Conservation (phyloP, 1,140 invertebrate species). For the Agrilus planipennis region DNA sequence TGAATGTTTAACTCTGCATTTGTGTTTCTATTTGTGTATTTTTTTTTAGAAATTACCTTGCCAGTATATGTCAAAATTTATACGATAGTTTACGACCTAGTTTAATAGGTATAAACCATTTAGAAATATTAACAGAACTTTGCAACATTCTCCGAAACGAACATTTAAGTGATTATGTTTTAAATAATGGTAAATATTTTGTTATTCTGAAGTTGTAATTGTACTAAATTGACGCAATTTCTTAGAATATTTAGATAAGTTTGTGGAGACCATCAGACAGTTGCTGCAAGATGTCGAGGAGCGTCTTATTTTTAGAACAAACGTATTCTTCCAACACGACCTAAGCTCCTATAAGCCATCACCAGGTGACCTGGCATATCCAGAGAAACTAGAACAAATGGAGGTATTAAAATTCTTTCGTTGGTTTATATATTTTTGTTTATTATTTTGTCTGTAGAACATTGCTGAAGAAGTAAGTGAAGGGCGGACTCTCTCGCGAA, state of each 20-base stretch:
- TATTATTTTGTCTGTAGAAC: conserved; percentile 39
- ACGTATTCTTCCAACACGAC: conserved; percentile 88
- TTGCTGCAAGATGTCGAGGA: conserved; percentile 94
- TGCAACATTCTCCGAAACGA: conserved; percentile 88
- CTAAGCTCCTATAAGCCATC: conserved; percentile 82
- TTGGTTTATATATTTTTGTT: background rate
- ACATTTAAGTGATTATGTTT: conserved; percentile 89
- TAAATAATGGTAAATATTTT: conserved; percentile 57
- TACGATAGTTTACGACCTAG: conserved; percentile 92
- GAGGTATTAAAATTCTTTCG: conserved; percentile 35
- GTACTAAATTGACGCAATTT: background rate
- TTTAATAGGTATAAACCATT: conserved; percentile 93
- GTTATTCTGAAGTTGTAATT: background rate
- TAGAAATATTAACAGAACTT: conserved; percentile 94
- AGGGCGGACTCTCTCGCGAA: conserved; percentile 50
- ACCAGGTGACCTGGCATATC: conserved; percentile 92
- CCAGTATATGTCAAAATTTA: conserved; percentile 73
- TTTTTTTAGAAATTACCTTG: conserved; percentile 55
- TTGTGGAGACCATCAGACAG: conserved; percentile 73
- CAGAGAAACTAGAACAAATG: conserved; percentile 97
- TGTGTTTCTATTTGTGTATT: conserved; percentile 7
- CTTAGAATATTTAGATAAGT: conserved; percentile 55
- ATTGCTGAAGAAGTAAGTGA: conserved; percentile 56
- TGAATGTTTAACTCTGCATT: background rate
- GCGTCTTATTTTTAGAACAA: conserved; percentile 87